Percentiles rank a stretch among this genome's conserved stretches.
Evolutionary conservation across 2,888 invertebrate genomes (phyloP).

Genomic region (Amorpha juglandis): DNA sequence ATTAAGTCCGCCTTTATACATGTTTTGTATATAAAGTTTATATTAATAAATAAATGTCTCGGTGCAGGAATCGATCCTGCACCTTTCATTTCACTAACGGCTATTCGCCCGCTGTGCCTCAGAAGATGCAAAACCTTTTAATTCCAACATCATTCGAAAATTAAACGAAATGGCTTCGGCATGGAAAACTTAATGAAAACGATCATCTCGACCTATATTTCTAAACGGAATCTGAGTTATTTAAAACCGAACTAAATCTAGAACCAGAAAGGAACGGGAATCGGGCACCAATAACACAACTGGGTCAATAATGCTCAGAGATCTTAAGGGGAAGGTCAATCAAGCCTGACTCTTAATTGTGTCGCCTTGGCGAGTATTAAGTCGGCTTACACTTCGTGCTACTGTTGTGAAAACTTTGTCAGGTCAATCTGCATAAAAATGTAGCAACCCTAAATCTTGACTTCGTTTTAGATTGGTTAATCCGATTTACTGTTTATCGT

Average conservation of each 20-base stretch:
- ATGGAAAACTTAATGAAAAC: slow-evolving; percentile 11
- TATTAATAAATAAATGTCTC: no score
- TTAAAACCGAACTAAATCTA: slow-evolving; percentile 33
- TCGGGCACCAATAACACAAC: slow-evolving; percentile 42
- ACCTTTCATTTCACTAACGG: no score
- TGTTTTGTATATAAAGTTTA: no score
- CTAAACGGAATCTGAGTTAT: slow-evolving; percentile 26
- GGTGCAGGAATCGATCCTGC: no score
- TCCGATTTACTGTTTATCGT: slow-evolving; percentile 43
- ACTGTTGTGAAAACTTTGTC: slow-evolving; percentile 55
- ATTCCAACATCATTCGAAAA: not conserved
- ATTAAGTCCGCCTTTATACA: no score
- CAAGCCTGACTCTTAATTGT: slow-evolving; percentile 54
- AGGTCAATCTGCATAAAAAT: slow-evolving; percentile 62
- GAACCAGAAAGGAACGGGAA: slow-evolving; percentile 39
- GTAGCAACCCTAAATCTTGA: slow-evolving; percentile 44
- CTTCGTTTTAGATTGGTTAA: slow-evolving; percentile 48
- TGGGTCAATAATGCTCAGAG: slow-evolving; percentile 51
- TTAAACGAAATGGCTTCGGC: not conserved
- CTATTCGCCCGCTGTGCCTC: no score
- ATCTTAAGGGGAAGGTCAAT: slow-evolving; percentile 54
- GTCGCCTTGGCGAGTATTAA: slow-evolving; percentile 46
- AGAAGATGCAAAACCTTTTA: not conserved
- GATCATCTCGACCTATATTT: slow-evolving; percentile 26
- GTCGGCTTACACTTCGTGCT: slow-evolving; percentile 51